Conservation (phyloP, 1,140 invertebrate genomes). For the Globodera rostochiensis region DNA sequence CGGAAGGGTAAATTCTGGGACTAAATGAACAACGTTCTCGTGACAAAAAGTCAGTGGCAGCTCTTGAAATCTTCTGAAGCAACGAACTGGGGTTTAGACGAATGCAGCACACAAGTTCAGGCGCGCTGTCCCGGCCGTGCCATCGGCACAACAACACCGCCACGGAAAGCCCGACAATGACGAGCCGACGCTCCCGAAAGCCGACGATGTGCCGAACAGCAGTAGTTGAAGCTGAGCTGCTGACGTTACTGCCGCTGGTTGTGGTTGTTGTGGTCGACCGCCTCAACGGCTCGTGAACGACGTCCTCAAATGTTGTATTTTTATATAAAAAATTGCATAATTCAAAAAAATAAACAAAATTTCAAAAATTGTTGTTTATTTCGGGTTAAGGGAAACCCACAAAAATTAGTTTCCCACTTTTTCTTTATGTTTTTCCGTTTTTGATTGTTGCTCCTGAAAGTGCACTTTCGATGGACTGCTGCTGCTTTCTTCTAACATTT, state of each 20-base stretch:
- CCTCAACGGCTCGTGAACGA: slow-evolving; percentile 1
- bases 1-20: too few species aligned
- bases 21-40: too few species aligned
- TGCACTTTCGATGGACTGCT: too few species aligned
- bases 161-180: slow-evolving; percentile 28
- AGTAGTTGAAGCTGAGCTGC: not conserved
- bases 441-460: not conserved
- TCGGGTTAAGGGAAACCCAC: not conserved
- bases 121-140: slow-evolving; percentile 13
- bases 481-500: slow-evolving; percentile 15
- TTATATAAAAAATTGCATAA: not conserved
- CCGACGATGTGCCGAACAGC: slow-evolving; percentile 26
- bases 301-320: not conserved
- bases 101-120: slow-evolving; percentile 20
- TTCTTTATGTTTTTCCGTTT: not conserved
- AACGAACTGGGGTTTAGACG: not conserved
- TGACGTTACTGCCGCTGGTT: not conserved
- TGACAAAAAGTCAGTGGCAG: too few species aligned
- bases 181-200: slow-evolving; percentile 23
- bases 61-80: too few species aligned
- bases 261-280: not conserved
- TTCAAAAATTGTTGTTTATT: too few species aligned
- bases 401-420: not conserved
- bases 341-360: too few species aligned
- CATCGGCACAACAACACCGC: slow-evolving; percentile 31